Conservation (phyloP, 2,888 invertebrate genomes). For the Aspidiotus rigidus region DNA sequence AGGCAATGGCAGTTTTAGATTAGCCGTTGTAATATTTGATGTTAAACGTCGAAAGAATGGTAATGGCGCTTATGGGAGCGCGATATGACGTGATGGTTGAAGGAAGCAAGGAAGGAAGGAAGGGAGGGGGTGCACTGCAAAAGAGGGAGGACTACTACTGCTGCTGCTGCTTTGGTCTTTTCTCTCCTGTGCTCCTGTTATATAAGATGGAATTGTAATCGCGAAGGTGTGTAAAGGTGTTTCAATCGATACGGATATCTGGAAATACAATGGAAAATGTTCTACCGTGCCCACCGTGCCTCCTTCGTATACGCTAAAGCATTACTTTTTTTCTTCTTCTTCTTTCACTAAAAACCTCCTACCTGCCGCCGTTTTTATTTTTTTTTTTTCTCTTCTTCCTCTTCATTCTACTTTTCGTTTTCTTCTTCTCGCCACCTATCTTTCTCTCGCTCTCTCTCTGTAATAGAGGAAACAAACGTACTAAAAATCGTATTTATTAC, state of each 20-base stretch:
- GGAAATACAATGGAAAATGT: conserved; percentile 32
- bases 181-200: conserved; percentile 16
- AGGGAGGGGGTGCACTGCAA: conserved; percentile 23
- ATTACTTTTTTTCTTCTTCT: background rate
- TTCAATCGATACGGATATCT: conserved; percentile 33
- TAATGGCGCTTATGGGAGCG: conserved; percentile 33
- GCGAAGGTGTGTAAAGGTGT: conserved; percentile 34
- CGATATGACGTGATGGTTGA: conserved; percentile 28
- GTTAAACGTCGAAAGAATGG: conserved; percentile 34
- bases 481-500: conserved; percentile 21
- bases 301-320: background rate
- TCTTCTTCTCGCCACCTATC: background rate
- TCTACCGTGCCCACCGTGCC: conserved; percentile 30
- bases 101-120: background rate
- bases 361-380: conserved; percentile 14
- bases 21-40: conserved; percentile 33
- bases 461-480: conserved; percentile 24
- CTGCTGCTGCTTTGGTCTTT: background rate
- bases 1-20: conserved; percentile 30
- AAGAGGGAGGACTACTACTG: conserved; percentile 14
- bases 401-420: background rate
- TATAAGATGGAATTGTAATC: conserved; percentile 33
- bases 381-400: conserved; percentile 1
- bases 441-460: background rate
- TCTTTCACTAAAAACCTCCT: conserved; percentile 29